Base-by-base conservation (phyloP, 2,888 invertebrate species). In the Scrobipalpa costella region DNA sequence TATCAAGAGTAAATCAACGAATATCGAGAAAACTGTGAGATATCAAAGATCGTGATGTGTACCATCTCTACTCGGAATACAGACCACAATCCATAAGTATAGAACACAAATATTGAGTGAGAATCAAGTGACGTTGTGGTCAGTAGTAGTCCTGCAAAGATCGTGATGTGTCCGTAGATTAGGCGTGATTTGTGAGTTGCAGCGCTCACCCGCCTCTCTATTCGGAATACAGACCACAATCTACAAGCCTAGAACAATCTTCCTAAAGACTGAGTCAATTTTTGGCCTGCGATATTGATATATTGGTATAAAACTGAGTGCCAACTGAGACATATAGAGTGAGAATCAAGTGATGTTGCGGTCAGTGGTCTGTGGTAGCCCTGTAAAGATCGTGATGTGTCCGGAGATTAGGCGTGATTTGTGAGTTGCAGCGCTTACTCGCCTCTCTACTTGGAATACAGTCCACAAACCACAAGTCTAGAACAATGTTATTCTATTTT, bases 371-470 rank as follows among this genome's bases (percentile, higher is more conserved):
- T 66, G 63, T 64, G 66, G 69, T 66, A 55, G 7, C 62, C 13
- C 62, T 7, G 63, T 34, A 34, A 63, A 68, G 71, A 71, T 77
- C 76, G 77, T 75, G 81, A 80, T 83, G 68, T 69, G 74, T 70
- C 73, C 65, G 57, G 68, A 79, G 81, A 83, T 83, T 77, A 74
- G 67, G 68, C 62, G 76, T 81, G 81, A 83, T 82, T 83, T 83
- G 79, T 78, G 77, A 65, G 71, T 68, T 69, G 68, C 63, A 66
- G 58, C 62, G 64, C 57, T 50, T 57, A 64, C 59, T 59, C 59
- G 44, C n/a, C 47, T 49, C 47, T 6, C 34, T n/a, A 21, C 40
- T 44, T 8, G 59, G 44, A 59, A 59, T 59, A 59, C 44, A 59
- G 44, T n/a, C 27, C 21, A 59, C 19, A 59, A 44, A 19, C 19